A percentile compares a stretch with the other conserved stretches of the same genome.
phyloP scores from a whole-genome alignment of 2,113 vertebrate species.

The Jaculus jaculus region DNA sequence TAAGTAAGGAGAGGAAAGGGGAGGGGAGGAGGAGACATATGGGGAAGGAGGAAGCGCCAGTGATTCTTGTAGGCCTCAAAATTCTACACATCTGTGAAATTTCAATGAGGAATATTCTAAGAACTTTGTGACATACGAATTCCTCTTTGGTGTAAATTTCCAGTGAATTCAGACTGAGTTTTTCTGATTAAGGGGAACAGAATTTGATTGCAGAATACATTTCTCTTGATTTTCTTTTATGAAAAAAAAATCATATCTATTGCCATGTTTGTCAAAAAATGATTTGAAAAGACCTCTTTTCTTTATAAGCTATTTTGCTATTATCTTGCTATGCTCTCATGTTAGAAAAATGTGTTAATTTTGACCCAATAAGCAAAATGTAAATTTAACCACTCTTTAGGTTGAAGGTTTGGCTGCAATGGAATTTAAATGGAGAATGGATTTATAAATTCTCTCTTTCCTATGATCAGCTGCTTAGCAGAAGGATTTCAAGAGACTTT shows the following conservation, averaged over 20 bases:
- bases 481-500: neutral
- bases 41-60: slow-evolving; percentile 1
- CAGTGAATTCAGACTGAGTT: slow-evolving; percentile 43
- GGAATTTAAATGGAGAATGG: slow-evolving; percentile 20
- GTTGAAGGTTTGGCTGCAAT: neutral
- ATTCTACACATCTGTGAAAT: slow-evolving; percentile 64
- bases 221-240: neutral
- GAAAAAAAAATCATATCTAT: neutral
- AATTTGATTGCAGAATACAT: slow-evolving; percentile 8
- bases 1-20: slow-evolving; percentile 31
- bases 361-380: slow-evolving; percentile 48
- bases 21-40: neutral
- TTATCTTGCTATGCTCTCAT: slow-evolving; percentile 22
- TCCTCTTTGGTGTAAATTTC: slow-evolving; percentile 47
- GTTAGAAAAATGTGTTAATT: slow-evolving; percentile 40
- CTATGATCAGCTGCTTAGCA: neutral
- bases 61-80: slow-evolving; percentile 55
- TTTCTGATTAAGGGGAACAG: slow-evolving; percentile 50
- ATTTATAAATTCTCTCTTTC: neutral
- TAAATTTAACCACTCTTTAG: slow-evolving; percentile 23
- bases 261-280: neutral
- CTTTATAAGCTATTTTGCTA: slow-evolving; percentile 21
- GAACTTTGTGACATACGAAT: slow-evolving; percentile 70
- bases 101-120: slow-evolving; percentile 77
- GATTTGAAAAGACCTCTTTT: neutral